Evolutionary conservation across 2,113 vertebrate species (phyloP).

Genomic region (Pipra filicauda): DNA sequence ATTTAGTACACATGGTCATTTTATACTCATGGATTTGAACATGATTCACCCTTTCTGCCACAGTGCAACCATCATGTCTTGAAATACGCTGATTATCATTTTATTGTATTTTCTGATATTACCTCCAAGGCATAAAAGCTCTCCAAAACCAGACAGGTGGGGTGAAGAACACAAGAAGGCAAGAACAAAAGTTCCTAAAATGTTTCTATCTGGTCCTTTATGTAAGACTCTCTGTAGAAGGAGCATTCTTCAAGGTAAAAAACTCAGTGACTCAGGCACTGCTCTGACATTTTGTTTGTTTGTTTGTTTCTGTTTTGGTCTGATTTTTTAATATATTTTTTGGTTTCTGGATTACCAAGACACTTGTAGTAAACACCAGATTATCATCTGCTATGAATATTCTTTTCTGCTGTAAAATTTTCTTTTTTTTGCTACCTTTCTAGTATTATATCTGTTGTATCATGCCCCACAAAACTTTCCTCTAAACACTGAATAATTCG

Average conservation of each 20-base stretch:
- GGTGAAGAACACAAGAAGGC: not conserved
- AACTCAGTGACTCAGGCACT: not conserved
- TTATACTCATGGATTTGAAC: not conserved
- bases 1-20: not conserved
- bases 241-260: not conserved
- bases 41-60: not conserved
- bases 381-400: not conserved
- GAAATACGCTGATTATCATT: not conserved
- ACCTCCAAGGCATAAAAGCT: not conserved
- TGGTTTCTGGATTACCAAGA: not conserved
- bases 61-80: not conserved
- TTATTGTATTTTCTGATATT: not conserved
- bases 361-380: not conserved
- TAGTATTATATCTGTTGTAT: not conserved
- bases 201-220: not conserved
- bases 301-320: no score
- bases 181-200: not conserved
- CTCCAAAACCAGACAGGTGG: not conserved
- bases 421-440: not conserved
- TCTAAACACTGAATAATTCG: not conserved
- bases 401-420: not conserved
- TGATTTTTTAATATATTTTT: not conserved
- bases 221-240: not conserved
- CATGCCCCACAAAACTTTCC: not conserved
- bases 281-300: not conserved